phyloP scores from a whole-genome alignment of 2,797 vertebrate species.

The Dipus sagitta region DNA sequence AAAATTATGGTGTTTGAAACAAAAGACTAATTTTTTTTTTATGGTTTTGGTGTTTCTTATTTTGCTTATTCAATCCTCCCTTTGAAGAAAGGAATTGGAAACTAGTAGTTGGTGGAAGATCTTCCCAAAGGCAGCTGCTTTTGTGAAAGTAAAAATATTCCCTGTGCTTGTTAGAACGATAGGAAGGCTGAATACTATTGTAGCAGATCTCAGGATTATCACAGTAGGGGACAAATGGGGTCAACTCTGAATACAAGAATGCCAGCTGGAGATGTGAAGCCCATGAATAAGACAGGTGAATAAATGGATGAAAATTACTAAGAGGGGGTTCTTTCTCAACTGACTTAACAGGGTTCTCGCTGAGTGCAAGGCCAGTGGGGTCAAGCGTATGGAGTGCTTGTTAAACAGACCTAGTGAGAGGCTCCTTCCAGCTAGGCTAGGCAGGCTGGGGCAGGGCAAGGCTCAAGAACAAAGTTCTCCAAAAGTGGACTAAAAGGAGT shows the following conservation, averaged over 20 bases:
- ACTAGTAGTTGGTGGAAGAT: not conserved
- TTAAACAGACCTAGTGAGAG: not conserved
- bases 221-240: not conserved
- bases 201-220: not conserved
- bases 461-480: no score
- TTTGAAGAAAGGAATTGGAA: not conserved
- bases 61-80: not conserved
- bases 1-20: conserved; percentile 15
- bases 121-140: not conserved
- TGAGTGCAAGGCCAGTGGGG: not conserved
- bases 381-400: not conserved
- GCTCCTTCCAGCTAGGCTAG: not conserved
- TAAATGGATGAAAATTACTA: not conserved
- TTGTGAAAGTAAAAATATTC: not conserved
- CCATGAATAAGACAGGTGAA: not conserved
- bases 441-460: no score
- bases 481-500: no score
- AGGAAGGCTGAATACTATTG: not conserved
- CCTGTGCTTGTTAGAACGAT: not conserved
- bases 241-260: not conserved
- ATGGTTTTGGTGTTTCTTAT: not conserved
- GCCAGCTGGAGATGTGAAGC: not conserved
- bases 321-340: not conserved
- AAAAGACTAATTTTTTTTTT: not conserved
- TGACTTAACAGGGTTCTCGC: not conserved